Percentiles rank a stretch among this genome's conserved stretches.
Conservation (phyloP, 2,888 invertebrate genomes). For the Rutpela maculata region DNA sequence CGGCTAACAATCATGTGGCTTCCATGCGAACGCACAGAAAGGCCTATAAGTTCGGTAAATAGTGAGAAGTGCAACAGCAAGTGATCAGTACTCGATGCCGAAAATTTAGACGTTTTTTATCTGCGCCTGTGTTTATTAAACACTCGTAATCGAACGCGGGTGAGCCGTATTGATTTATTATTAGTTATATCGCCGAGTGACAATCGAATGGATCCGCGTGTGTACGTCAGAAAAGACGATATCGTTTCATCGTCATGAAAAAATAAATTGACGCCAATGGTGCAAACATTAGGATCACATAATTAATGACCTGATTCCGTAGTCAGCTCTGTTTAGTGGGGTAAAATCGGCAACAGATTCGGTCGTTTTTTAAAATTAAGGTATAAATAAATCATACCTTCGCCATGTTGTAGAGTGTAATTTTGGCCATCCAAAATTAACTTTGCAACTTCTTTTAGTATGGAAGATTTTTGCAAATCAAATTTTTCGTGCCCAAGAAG, state of each 20-base stretch:
- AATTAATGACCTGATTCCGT: constrained; percentile 58
- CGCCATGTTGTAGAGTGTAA: no score
- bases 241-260: constrained; percentile 53
- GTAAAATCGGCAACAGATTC: no score
- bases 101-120: constrained; percentile 24
- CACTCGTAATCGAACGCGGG: constrained; percentile 62
- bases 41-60: constrained; percentile 64
- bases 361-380: no score
- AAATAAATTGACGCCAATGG: constrained; percentile 49
- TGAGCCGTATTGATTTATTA: constrained; percentile 61
- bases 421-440: no score
- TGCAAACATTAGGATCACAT: constrained; percentile 53
- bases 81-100: background rate
- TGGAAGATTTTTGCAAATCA: no score
- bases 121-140: constrained; percentile 57
- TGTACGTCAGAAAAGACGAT: constrained; percentile 51
- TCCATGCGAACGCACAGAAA: constrained; percentile 69
- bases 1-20: constrained; percentile 72
- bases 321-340: constrained; percentile 61
- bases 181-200: constrained; percentile 68
- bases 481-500: no score
- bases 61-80: constrained; percentile 35
- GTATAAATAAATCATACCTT: no score
- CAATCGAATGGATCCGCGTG: constrained; percentile 64
- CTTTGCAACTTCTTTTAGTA: no score